Percentiles rank a stretch among this genome's conserved stretches.
Conservation (phyloP, 2,113 vertebrate genomes). For the Rhodinocichla rosea region DNA sequence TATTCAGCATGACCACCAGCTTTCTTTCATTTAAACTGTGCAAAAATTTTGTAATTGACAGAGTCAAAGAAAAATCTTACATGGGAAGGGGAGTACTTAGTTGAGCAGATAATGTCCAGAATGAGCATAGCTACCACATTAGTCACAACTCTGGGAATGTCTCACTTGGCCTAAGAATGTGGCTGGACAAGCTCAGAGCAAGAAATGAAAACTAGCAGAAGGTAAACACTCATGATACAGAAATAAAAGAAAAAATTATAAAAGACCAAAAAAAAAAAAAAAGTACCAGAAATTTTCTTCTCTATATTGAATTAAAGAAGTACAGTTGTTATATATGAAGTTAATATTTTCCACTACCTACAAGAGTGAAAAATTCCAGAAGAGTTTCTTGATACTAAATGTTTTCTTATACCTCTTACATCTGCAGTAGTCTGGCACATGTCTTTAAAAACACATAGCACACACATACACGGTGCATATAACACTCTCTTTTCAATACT, state of each 20-base stretch:
- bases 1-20: not conserved
- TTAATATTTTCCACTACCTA: not conserved
- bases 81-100: not conserved
- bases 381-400: not conserved
- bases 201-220: not conserved
- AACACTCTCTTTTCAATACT: not conserved
- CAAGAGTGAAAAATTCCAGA: not conserved
- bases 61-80: not conserved
- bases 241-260: not conserved
- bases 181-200: not conserved
- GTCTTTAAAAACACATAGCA: not conserved
- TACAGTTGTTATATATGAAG: not conserved
- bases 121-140: not conserved
- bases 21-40: not conserved
- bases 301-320: not conserved
- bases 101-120: not conserved
- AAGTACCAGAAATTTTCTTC: not conserved
- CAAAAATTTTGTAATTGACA: not conserved
- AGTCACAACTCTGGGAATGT: not conserved
- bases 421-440: not conserved
- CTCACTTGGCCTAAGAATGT: not conserved
- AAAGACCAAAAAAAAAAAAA: accelerated
- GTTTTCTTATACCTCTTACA: not conserved
- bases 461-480: not conserved
- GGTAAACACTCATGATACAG: not conserved